Conservation (phyloP, 2,113 vertebrate species). For the Marmota monax region DNA sequence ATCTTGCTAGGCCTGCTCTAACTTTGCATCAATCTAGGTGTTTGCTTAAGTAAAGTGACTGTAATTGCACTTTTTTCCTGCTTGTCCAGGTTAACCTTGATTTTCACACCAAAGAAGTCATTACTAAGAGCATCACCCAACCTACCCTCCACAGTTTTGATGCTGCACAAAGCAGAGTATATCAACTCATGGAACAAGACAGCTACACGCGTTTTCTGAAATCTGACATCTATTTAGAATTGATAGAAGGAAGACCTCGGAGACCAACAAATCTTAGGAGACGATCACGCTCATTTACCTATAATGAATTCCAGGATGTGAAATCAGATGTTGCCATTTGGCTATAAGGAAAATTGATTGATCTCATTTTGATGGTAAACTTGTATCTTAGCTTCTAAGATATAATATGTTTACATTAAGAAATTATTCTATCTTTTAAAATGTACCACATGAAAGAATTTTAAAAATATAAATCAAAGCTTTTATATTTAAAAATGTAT, state of each 20-base stretch:
- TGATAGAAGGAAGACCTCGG: constrained; percentile 87
- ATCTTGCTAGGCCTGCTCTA: fast-evolving
- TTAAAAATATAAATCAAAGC: not conserved
- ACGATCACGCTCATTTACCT: constrained; percentile 95
- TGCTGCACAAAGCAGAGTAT: constrained; percentile 92
- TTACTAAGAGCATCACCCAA: constrained; percentile 86
- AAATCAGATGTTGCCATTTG: constrained; percentile 85
- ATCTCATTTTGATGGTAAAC: not conserved
- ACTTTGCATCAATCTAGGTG: not conserved
- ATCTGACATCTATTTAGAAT: constrained; percentile 91
- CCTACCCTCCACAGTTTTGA: constrained; percentile 91
- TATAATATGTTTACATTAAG: not conserved
- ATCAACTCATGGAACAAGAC: constrained; percentile 97
- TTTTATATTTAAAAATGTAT: not conserved
- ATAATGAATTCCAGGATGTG: constrained; percentile 90
- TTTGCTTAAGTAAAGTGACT: not conserved
- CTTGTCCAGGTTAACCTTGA: constrained; percentile 94
- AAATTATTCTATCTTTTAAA: not conserved
- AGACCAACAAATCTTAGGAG: constrained; percentile 88
- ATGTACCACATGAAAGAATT: not conserved
- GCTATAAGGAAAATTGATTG: constrained; percentile 79
- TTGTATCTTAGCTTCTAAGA: not conserved
- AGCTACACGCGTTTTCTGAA: constrained; percentile 95
- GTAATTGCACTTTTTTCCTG: not conserved
- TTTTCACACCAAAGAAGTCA: constrained; percentile 90